Evolutionary conservation across 2,113 vertebrate species (phyloP).

Genomic region (Macrotis lagotis): DNA sequence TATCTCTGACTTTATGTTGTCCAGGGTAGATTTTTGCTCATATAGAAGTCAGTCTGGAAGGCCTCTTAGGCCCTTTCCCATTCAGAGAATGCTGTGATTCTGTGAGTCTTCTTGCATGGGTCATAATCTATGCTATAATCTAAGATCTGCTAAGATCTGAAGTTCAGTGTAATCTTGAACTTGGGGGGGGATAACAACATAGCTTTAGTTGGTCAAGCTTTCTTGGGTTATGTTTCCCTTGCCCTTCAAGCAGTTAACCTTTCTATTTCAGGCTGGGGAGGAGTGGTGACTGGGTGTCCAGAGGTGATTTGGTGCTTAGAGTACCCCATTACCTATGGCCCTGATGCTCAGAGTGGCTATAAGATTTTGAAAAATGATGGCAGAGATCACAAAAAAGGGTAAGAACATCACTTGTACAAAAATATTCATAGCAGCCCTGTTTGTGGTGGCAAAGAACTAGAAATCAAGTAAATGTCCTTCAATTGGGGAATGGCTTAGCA

Average conservation of each 20-base stretch:
- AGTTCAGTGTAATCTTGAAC: background rate
- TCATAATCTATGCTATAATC: background rate
- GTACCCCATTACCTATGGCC: background rate
- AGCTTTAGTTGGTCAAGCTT: background rate
- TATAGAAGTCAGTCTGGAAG: background rate
- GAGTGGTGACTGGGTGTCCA: background rate
- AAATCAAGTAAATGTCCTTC: too few species aligned
- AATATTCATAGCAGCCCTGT: too few species aligned
- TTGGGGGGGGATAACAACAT: background rate
- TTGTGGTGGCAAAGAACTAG: too few species aligned
- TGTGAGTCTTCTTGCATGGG: background rate
- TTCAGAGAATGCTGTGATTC: background rate
- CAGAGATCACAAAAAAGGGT: too few species aligned
- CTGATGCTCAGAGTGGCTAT: background rate
- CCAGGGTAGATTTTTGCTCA: background rate
- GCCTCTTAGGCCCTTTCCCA: background rate
- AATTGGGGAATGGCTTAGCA: too few species aligned
- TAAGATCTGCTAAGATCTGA: background rate
- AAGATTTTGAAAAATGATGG: background rate
- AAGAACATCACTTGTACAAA: too few species aligned
- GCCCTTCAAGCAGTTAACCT: background rate
- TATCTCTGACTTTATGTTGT: background rate
- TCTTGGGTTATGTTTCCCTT: background rate
- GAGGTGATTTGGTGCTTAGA: background rate
- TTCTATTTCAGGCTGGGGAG: background rate